These are phyloP conservation scores for Idaea straminata DNA, from an alignment of 2,888 invertebrate species.

Conservation along the genomic window DNA sequence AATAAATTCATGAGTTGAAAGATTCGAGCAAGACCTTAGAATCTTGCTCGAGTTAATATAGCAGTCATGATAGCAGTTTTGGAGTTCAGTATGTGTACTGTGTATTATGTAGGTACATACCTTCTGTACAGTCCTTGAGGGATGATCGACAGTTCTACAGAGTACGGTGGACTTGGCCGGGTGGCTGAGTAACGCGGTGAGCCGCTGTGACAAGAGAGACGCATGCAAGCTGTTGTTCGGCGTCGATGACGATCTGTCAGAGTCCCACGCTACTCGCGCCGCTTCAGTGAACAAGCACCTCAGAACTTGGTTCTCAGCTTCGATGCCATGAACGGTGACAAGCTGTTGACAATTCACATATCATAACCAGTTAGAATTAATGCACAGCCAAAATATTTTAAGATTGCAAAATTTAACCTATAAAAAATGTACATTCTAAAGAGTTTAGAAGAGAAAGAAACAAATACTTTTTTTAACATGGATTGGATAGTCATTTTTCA, in stretches of 20 bases:
- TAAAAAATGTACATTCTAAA: too few species aligned
- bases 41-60: too few species aligned
- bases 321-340: conserved; percentile 94
- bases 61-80: too few species aligned
- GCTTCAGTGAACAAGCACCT: conserved; percentile 92
- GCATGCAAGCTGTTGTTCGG: conserved; percentile 89
- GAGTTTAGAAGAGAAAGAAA: too few species aligned
- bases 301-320: conserved; percentile 98
- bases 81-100: background rate
- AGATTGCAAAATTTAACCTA: too few species aligned
- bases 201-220: conserved; percentile 70
- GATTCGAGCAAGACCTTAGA: too few species aligned
- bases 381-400: too few species aligned
- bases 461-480: too few species aligned
- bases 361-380: background rate
- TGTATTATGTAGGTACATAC: conserved; percentile 63
- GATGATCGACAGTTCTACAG: conserved; percentile 93
- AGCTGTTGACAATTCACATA: conserved; percentile 77
- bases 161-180: conserved; percentile 93
- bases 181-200: conserved; percentile 88
- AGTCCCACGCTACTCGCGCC: conserved; percentile 87
- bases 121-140: conserved; percentile 85
- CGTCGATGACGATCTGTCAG: conserved; percentile 83
- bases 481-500: too few species aligned
- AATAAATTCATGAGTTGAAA: too few species aligned